Evolutionary conservation across 2,113 vertebrate species (phyloP), one percentile per base, ranked within the genome.

Genomic region (Spea bombifrons): DNA sequence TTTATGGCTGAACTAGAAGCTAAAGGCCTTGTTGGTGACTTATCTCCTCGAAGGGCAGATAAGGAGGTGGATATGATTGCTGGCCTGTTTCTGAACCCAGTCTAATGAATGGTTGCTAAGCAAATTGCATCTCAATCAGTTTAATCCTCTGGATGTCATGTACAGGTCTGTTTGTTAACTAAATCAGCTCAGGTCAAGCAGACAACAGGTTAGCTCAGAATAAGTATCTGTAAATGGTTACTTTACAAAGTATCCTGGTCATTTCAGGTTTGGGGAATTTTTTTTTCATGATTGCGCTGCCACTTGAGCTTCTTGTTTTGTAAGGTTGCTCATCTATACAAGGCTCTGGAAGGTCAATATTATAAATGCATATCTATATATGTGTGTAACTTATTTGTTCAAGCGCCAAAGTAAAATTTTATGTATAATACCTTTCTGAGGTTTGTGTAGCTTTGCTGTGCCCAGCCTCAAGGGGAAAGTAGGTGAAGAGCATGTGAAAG

Each of bases 11-110:
- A 87, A 88, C 89, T 61, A 49, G 85, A 87, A 84, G 77, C 83
- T 84, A 84, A 89, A 90, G 85, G 88, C 92, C 84, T 86, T 86
- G 82, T 84, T 86, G 84, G 90, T 89, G 90, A 89, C 90, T 91
- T 93, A 90, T 94, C 93, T 93, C 87, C 92, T 93, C 91, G 89
- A 85, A 80, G 88, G 88, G 85, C 83, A 90, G 93, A 94, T 95
- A 94, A 95, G 91, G 89, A 89, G 81, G 77, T 88, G 84, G 88
- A 87, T 90, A 89, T 86, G 90, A 94, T 93, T 92, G 87, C 89
- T 90, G 89, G 88, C 91, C 89, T 87, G 82, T 92, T 90, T 87
- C 86, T 91, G 88, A 92, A 91, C 85, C 88, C 87, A 87, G 88
- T 85, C 84, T 91, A 90, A 92, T 90, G 89, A 92, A 91, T 91